Base-by-base conservation (phyloP, 2,113 vertebrate species). In the Fulica atra region DNA sequence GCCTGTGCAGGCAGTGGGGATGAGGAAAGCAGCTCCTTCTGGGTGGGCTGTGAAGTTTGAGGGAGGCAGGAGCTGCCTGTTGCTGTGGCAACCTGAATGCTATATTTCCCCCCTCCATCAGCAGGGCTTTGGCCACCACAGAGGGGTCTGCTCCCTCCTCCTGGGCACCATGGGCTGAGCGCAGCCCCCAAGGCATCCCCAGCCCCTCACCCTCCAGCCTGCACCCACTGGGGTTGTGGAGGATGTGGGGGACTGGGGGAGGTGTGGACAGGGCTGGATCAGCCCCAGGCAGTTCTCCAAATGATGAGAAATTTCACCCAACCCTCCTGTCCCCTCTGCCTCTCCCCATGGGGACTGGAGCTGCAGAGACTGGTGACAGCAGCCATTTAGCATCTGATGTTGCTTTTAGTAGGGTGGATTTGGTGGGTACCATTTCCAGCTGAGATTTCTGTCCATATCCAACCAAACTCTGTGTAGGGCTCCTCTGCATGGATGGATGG, bases 401-500 rank as follows among this genome's bases (percentile, higher is more conserved):
- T 56, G 53, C 28, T 42, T 87, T 71, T 11, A 19, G 26, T 12
- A 15, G 64, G 57, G 53, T 7, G 0, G 12, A 7, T 68, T 19
- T 28, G 54, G 35, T 44, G 73, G 60, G 33, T 57, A 11, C 33
- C 2, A 0, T 46, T 46, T 57, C 36, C 70, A 76, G 76, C n/a
- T 35, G 63, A 60, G 76, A 31, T 69, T 29, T 81, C 29, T 17
- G 26, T 60, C 38, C 23, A 3, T 4, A 44, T 57, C 44, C 33
- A 35, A 11, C 44, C 70, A 53, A 53, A 35, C 69, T 46, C 71
- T 20, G 18, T 2, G 1, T 50, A 12, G 54, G 38, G 57, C 76
- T 57, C 0, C 6, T 38, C n/a, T 25, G 44, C 31, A 14, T 23
- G 1, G 0, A 4, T 14, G 33, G 36, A 1, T n/a, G 61, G 51